Conservation (phyloP, 2,797 vertebrate genomes). For the Caiman crocodilus region DNA sequence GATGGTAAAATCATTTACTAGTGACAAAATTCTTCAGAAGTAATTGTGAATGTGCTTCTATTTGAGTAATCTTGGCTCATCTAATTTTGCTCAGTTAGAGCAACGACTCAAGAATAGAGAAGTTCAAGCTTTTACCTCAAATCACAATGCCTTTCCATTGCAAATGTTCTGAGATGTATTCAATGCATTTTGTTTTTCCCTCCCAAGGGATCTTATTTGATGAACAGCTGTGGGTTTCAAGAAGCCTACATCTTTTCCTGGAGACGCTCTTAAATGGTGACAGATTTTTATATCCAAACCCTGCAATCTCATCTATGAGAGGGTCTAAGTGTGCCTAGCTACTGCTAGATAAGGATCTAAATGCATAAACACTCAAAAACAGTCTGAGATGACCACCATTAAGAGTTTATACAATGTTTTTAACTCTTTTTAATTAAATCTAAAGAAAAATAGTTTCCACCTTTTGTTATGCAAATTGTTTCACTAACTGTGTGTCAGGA, state of each 20-base stretch:
- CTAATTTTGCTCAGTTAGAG: not conserved
- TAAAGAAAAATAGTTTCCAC: constrained; percentile 42
- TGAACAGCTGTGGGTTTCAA: constrained; percentile 13
- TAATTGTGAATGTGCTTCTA: constrained; percentile 27
- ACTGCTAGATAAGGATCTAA: not conserved
- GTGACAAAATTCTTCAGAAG: not conserved
- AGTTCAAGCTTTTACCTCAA: constrained; percentile 15
- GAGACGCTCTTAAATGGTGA: constrained; percentile 1
- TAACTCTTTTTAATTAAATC: constrained; percentile 16
- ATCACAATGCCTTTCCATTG: not conserved
- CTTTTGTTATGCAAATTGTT: constrained; percentile 26
- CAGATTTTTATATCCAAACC: not conserved
- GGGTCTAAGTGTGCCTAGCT: not conserved
- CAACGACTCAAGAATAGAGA: not conserved
- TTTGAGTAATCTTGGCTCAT: not conserved
- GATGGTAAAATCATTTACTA: constrained; percentile 21
- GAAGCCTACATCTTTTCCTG: not conserved
- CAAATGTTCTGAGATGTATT: not conserved
- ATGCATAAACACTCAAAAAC: constrained; percentile 14
- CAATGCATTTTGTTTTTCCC: not conserved
- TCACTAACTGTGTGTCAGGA: constrained; percentile 21
- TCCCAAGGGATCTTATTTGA: not conserved
- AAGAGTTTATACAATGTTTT: constrained; percentile 19
- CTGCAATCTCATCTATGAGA: not conserved
- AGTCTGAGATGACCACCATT: not conserved